Evolutionary conservation across 1,140 invertebrate species (phyloP), one percentile per base, ranked within the genome.

Genomic region (Tetramorium alpestre): DNA sequence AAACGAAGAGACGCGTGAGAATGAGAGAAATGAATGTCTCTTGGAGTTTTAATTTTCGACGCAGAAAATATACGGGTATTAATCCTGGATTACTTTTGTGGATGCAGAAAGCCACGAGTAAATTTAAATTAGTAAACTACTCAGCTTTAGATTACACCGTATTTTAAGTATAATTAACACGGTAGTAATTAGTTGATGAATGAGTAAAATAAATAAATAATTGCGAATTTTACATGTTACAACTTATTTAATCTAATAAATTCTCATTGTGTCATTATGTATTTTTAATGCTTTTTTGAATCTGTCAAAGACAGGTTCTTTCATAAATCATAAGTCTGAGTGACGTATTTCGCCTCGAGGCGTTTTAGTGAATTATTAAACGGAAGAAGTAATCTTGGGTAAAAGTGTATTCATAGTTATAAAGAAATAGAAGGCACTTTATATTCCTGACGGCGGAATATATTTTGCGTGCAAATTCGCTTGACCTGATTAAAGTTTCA

Each of bases 401-500:
- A 62, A 64, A 44, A 47, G 54, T 62, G 16, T n/a, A 28, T 28
- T 13, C 13, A 49, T 28, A 47, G 65, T 69, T 69, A 18, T 8
- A 49, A 33, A 77, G 16, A 64, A 77, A 62, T 18, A 11, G 38
- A 25, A 44, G 38, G 22, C 8, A 44, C 18, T 70, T 70, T 54
- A 70, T 69, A 70, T 70, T 49, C 18, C 33, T 22, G 47, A 25
- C 8, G 33, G 47, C 10, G 8, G 51, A 56, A 56, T 69, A 81
- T 81, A 81, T 81, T 81, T 81, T 33, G 47, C 77, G 47, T 56
- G 33, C 64, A 69, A 81, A 81, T 56, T 81, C 77, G 47, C 1
- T 49, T 69, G 65, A 81, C 64, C 65, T 70, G 77, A 69, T 81
- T 81, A 81, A 81, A 70, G 67, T 81, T 81, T 81, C 77, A 80